Evolutionary conservation across 2,113 vertebrate species (phyloP), one percentile per base, ranked within the genome.

Genomic region (Corythaixoides concolor): DNA sequence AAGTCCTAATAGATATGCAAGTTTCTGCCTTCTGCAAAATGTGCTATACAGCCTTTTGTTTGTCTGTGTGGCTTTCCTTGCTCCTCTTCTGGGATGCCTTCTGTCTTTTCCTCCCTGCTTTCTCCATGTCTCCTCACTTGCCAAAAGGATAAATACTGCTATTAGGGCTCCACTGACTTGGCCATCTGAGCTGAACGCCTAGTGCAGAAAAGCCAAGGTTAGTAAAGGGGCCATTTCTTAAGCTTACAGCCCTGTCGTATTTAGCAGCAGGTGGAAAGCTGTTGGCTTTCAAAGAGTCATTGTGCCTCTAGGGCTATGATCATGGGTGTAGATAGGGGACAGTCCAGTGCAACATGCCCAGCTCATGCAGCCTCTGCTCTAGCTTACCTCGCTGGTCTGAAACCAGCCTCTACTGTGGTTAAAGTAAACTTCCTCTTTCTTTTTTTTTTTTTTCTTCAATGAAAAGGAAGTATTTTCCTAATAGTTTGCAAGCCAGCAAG

Each of bases 171-270:
- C 28, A 24, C 18, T 62, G 75, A 73, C 50, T 91, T 83, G 67
- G 75, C 74, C 70, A 58, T 30, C 81, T 82, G 79, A 88, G 50
- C 85, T 79, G 77, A 89, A 20, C 15, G 8, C 23, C 20, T 41
- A 58, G n/a, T 88, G 58, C 58, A 73, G 85, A 76, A 62, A 90
- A 88, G 88, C 85, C 78, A 76, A 22, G 67, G 55, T 80, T 85
- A 32, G 63, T 84, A 84, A 93, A 92, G 59, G 75, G 66, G 26
- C 63, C 79, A 22, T 76, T 80, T 93, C 86, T 89, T 89, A 79
- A 90, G 68, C 72, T 56, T 86, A 35, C 60, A 92, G 21, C 33
- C 50, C n/a, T 75, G 85, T 86, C 59, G 84, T 77, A 87, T 62
- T 39, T 63, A 84, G 85, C 82, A 84, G 59, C 82, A 88, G 85